These are phyloP conservation scores for Salvelinus fontinalis DNA, from an alignment of 2,113 vertebrate genomes.

Conservation along the genomic window DNA sequence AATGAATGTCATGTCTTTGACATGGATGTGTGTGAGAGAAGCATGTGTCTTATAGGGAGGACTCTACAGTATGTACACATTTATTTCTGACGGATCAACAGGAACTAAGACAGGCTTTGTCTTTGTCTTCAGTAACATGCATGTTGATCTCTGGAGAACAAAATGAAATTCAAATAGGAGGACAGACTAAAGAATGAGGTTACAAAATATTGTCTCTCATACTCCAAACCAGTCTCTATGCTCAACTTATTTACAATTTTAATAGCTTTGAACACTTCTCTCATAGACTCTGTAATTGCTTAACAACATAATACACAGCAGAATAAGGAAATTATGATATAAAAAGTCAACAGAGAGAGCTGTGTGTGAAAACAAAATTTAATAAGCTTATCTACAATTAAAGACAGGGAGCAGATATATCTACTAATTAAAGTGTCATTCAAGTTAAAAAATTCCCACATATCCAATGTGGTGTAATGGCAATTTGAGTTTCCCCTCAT, in stretches of 20 bases:
- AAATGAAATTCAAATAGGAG: not conserved
- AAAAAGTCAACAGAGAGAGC: slow-evolving; percentile 28
- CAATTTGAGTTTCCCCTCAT: slow-evolving; percentile 22
- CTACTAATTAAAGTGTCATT: slow-evolving; percentile 36
- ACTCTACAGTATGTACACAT: slow-evolving; percentile 54
- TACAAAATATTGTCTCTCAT: slow-evolving; percentile 56
- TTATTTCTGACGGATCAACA: slow-evolving; percentile 28
- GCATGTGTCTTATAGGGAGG: slow-evolving; percentile 39
- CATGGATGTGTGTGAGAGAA: slow-evolving; percentile 9
- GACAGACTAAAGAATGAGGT: slow-evolving; percentile 35
- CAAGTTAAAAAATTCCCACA: slow-evolving; percentile 39
- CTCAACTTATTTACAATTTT: slow-evolving; percentile 62
- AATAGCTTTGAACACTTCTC: slow-evolving; percentile 41
- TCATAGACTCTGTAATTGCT: slow-evolving; percentile 40
- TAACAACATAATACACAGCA: slow-evolving; percentile 43
- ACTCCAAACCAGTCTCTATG: slow-evolving; percentile 24
- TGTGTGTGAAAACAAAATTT: slow-evolving; percentile 36
- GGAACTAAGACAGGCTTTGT: slow-evolving; percentile 45
- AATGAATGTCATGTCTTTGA: not conserved
- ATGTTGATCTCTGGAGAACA: slow-evolving; percentile 52
- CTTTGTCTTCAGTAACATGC: slow-evolving; percentile 55
- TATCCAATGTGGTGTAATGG: slow-evolving; percentile 40
- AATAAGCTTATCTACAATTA: slow-evolving; percentile 24
- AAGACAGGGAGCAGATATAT: slow-evolving; percentile 53
- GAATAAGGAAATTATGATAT: slow-evolving; percentile 17